Evolutionary conservation across 2,113 vertebrate species (phyloP).

Genomic region (Glareola pratincola): DNA sequence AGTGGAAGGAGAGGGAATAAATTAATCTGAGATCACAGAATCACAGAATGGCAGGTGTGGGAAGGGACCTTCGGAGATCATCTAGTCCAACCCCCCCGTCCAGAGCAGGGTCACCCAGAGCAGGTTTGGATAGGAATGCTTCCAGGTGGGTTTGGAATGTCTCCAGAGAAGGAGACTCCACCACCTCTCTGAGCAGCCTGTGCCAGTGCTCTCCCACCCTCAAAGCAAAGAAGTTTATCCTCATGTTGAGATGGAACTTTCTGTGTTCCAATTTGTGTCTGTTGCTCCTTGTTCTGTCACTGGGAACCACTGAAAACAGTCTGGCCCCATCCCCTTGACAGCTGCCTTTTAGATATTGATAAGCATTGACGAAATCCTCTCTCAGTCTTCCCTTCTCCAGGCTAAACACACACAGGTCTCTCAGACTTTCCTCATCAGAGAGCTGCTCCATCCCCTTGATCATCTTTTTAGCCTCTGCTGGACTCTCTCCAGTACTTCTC

Average conservation of each 20-base stretch:
- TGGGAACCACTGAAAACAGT: not conserved
- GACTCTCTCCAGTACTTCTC: not conserved
- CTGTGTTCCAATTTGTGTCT: not conserved
- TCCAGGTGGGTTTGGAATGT: not conserved
- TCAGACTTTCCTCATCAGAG: not conserved
- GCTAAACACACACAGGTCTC: not conserved
- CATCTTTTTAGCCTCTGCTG: not conserved
- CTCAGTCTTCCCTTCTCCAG: not conserved
- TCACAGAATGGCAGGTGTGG: not conserved
- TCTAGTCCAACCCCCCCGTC: not conserved
- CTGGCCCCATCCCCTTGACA: not conserved
- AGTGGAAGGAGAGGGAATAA: not conserved
- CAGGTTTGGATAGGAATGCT: not conserved
- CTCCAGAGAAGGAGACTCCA: not conserved
- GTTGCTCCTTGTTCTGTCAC: not conserved
- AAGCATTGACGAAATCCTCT: not conserved
- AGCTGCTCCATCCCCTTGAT: not conserved
- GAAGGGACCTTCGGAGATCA: not conserved
- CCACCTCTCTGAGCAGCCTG: not conserved
- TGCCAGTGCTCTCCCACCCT: not conserved
- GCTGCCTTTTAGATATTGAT: not conserved
- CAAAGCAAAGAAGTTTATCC: not conserved
- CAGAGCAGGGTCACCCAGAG: not conserved
- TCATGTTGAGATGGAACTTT: not conserved
- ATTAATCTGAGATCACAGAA: not conserved